These are phyloP conservation scores for Hydrocynus forskahlii DNA, from an alignment of 2,797 vertebrate genomes.

Conservation along the genomic window DNA sequence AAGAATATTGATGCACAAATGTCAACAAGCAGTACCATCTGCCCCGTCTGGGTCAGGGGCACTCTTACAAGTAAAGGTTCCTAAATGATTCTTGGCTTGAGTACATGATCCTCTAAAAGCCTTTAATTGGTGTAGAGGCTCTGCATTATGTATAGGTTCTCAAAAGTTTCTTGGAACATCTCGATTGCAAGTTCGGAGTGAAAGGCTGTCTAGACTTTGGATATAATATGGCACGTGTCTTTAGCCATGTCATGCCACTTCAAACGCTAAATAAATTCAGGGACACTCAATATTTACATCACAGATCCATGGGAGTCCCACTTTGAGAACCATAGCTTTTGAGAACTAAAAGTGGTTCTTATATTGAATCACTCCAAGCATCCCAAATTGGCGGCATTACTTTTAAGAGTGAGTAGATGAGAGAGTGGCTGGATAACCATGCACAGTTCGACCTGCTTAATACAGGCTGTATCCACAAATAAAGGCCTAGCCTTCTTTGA, in stretches of 20 bases:
- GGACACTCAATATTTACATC: too few species aligned
- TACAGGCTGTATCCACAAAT: slow-evolving; percentile 18
- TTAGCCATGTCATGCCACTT: too few species aligned
- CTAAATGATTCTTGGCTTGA: neutral
- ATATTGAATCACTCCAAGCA: neutral
- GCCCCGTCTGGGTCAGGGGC: slow-evolving; percentile 55
- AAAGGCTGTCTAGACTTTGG: too few species aligned
- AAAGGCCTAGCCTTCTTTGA: slow-evolving; percentile 31
- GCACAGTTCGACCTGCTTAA: neutral
- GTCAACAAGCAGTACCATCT: slow-evolving; percentile 75
- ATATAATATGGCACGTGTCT: too few species aligned
- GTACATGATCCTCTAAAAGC: neutral
- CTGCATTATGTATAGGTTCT: neutral
- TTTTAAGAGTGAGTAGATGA: slow-evolving; percentile 25
- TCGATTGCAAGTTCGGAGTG: too few species aligned
- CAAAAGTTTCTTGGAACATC: neutral
- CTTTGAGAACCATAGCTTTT: too few species aligned
- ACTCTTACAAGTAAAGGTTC: neutral
- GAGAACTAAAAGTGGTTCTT: neutral
- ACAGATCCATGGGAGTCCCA: too few species aligned
- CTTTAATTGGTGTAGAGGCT: neutral
- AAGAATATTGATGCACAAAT: slow-evolving; percentile 68
- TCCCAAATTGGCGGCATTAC: neutral
- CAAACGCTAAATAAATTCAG: too few species aligned
- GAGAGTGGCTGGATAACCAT: slow-evolving; percentile 18